phyloP scores from a whole-genome alignment of 2,113 vertebrate genomes.

The Dromiciops gliroides region DNA sequence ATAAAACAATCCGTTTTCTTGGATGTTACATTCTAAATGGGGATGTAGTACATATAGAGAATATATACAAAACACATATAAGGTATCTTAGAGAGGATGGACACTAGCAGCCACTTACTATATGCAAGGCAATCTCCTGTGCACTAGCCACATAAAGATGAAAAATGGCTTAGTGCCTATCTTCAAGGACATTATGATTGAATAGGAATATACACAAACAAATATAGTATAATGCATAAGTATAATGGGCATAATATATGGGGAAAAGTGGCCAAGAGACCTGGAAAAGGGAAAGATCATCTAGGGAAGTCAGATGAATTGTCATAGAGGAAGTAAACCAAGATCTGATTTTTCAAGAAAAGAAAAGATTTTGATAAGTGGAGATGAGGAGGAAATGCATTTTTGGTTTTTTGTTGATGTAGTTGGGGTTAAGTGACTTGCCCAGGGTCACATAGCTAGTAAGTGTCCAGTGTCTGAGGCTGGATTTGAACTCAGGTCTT shows the following conservation, averaged over 20 bases:
- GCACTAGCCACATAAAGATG: not conserved
- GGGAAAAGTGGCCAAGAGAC: not conserved
- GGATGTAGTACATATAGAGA: not conserved
- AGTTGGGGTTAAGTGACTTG: too few relatives aligned
- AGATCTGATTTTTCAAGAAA: not conserved
- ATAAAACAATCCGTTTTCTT: not conserved
- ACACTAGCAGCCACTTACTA: not conserved
- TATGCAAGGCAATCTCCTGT: not conserved
- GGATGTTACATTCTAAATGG: not conserved
- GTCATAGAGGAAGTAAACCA: not conserved
- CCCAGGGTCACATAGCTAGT: too few relatives aligned
- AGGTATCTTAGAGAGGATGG: not conserved
- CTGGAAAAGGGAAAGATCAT: not conserved
- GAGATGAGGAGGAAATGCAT: not conserved
- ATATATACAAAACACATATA: not conserved
- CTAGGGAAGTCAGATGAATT: not conserved
- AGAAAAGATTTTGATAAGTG: not conserved
- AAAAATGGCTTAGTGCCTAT: not conserved
- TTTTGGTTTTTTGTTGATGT: too few relatives aligned
- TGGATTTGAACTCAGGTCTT: too few relatives aligned
- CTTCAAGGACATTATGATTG: not conserved
- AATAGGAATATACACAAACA: not conserved
- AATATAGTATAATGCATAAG: too few relatives aligned
- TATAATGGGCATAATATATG: too few relatives aligned
- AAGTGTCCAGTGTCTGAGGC: too few relatives aligned